Evolutionary conservation across 2,888 invertebrate species (phyloP), one percentile per base, ranked within the genome.

Genomic region (Dicyrtoma fusca): DNA sequence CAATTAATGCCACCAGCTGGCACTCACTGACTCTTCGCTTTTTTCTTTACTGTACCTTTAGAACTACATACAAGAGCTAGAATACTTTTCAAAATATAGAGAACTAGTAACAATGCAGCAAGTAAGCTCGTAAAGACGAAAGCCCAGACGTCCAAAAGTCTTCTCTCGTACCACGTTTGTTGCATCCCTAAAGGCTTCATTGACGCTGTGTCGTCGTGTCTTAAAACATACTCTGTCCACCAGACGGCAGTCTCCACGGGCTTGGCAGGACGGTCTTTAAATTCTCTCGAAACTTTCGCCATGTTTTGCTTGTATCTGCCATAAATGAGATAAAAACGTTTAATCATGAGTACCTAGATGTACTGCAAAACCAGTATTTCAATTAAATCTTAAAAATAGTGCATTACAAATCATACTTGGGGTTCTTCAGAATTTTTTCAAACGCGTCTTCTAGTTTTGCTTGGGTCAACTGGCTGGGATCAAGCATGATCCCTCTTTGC

Each of bases 401-500:
- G 51, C 17, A 4, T 57, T 57, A 13, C 25, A 25, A 19, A 25
- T 13, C 69, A 25, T 69, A 74, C 75, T 73, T 70, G 14, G 59
- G 55, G 59, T 72, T 51, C 13, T 59, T 73, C 1, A 59, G 57
- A 17, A 74, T 45, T 21, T 23, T 23, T 1, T 42, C 13, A 42
- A 77, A 61, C 13, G 76, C 77, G 25, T 14, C 62, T 14, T 47
- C 53, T 21, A 77, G 66, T 34, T 74, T 47, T 71, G 84, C 81
- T 81, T 86, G 86, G 62, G 82, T 85, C 21, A 88, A 84, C 42
- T 85, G 83, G 3, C 82, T 78, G 73, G 83, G 86, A 72, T 83
- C 81, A 13, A 87, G 78, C 3, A 84, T 84, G 26, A 85, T 81
- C 0, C 87, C 87, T 14, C 86, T 84, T 8, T 87, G 88, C 13